phyloP scores from a whole-genome alignment of 2,888 invertebrate species.

The Deroplatys truncata region DNA sequence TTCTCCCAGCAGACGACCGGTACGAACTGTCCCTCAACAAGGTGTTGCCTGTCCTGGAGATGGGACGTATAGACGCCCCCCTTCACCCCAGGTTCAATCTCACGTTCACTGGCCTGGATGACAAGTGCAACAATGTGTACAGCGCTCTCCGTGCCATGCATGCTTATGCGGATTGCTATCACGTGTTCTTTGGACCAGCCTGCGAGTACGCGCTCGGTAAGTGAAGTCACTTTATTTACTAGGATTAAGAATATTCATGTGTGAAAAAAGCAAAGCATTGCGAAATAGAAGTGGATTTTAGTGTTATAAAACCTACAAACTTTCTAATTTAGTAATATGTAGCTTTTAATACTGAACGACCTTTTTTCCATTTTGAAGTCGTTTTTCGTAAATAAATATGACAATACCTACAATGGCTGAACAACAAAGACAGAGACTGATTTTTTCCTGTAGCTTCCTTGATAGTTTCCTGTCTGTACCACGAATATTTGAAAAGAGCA shows the following conservation, averaged over 20 bases:
- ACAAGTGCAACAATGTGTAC: constrained; percentile 68
- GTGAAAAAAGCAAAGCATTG: too few species aligned
- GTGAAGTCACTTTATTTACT: constrained; percentile 37
- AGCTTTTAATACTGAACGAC: too few species aligned
- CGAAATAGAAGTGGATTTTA: too few species aligned
- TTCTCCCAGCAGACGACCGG: constrained; percentile 16
- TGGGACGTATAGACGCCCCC: constrained; percentile 54
- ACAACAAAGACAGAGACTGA: too few species aligned
- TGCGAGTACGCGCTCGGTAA: constrained; percentile 80
- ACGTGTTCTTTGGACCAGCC: constrained; percentile 75
- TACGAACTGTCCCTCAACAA: constrained; percentile 31
- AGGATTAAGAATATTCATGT: neutral
- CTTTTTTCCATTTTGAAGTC: too few species aligned
- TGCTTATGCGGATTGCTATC: constrained; percentile 60
- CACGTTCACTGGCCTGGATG: constrained; percentile 61
- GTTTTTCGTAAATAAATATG: too few species aligned
- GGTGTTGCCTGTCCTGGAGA: constrained; percentile 57
- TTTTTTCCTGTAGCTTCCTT: too few species aligned
- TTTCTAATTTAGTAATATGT: too few species aligned
- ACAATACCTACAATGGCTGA: too few species aligned
- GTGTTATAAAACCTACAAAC: too few species aligned
- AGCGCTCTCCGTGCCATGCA: constrained; percentile 60
- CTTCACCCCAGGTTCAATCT: constrained; percentile 57
- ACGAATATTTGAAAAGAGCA: too few species aligned
- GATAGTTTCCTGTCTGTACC: too few species aligned